These are phyloP conservation scores for Alloplasta piceator DNA, from an alignment of 2,888 invertebrate genomes.

Conservation along the genomic window DNA sequence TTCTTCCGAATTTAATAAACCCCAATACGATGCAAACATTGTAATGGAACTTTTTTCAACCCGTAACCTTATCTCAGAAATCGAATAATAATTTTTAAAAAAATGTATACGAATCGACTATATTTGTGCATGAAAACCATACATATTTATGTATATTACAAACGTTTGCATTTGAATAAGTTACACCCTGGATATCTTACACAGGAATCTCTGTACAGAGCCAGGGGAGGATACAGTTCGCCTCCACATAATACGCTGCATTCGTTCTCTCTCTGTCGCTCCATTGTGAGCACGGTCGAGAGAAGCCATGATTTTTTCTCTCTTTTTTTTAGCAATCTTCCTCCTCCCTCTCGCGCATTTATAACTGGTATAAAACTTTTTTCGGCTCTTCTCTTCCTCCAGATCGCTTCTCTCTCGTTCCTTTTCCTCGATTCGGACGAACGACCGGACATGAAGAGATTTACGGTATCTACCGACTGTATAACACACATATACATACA, in stretches of 20 bases:
- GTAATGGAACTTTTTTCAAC: slow-evolving; percentile 9
- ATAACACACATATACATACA: slow-evolving; percentile 6
- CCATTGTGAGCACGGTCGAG: slow-evolving; percentile 21
- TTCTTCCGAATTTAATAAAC: no score
- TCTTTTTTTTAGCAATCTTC: slow-evolving; percentile 31
- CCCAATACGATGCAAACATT: background rate
- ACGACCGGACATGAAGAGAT: slow-evolving; percentile 63
- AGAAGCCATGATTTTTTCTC: slow-evolving; percentile 24
- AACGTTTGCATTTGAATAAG: slow-evolving; percentile 54
- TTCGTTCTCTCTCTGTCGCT: slow-evolving; percentile 35
- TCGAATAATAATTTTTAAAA: slow-evolving; percentile 8
- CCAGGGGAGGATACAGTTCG: slow-evolving; percentile 23
- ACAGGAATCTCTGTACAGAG: slow-evolving; percentile 43
- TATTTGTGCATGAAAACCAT: slow-evolving; percentile 27
- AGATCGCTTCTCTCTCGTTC: slow-evolving; percentile 42
- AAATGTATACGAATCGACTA: slow-evolving; percentile 16
- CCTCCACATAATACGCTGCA: slow-evolving; percentile 10
- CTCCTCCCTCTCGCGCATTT: slow-evolving; percentile 30
- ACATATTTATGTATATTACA: slow-evolving; percentile 40
- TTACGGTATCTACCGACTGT: slow-evolving; percentile 48
- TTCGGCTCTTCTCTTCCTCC: slow-evolving; percentile 30
- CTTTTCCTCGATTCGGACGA: slow-evolving; percentile 60
- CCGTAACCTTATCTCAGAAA: background rate
- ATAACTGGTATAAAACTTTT: slow-evolving; percentile 48
- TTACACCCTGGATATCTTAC: slow-evolving; percentile 40